These are phyloP conservation scores for Cyphomyrmex costatus DNA, from an alignment of 1,140 invertebrate genomes.

Conservation along the genomic window DNA sequence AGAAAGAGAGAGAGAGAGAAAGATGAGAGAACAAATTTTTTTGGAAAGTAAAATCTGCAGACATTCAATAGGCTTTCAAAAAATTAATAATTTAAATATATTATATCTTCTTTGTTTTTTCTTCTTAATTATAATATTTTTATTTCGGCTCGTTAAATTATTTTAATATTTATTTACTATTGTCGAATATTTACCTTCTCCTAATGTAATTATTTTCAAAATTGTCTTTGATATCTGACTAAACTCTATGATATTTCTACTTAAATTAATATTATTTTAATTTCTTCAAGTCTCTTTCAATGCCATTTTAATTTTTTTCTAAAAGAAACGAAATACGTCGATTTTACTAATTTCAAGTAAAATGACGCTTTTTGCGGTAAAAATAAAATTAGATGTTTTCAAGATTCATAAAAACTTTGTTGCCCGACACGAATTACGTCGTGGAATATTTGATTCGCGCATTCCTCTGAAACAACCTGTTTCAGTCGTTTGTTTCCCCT, in stretches of 20 bases:
- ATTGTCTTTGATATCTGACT: background rate
- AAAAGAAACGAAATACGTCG: background rate
- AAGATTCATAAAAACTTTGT: background rate
- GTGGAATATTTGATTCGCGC: conserved; percentile 28
- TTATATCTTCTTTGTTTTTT: no score
- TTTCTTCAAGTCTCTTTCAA: background rate
- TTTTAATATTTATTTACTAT: no score
- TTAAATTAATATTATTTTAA: background rate
- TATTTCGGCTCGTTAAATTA: no score
- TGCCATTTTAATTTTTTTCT: background rate
- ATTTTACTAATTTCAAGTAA: conserved; percentile 21
- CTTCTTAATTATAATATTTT: no score
- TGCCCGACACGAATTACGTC: conserved; percentile 5
- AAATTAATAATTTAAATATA: no score
- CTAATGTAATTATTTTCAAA: no score
- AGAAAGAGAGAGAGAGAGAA: background rate
- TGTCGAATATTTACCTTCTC: no score
- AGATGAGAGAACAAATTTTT: background rate
- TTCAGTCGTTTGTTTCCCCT: conserved; percentile 34
- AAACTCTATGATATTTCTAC: background rate
- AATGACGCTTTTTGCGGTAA: background rate
- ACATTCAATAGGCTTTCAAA: background rate
- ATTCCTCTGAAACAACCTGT: conserved; percentile 45
- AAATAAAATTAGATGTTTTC: background rate
- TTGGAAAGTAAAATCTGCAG: background rate